phyloP scores from a whole-genome alignment of 2,797 vertebrate species.

The Chelon auratus region DNA sequence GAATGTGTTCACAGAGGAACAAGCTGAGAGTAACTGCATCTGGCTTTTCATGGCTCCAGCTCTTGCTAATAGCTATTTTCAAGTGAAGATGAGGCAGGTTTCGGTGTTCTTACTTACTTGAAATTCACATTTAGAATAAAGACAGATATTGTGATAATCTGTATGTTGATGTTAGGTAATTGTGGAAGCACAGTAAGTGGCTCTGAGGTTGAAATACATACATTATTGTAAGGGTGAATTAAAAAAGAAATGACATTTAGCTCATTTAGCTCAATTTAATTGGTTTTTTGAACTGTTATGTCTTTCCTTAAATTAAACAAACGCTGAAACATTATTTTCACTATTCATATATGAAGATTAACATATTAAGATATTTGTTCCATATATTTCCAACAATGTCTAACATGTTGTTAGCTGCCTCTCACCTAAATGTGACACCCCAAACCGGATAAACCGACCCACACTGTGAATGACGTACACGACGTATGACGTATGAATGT shows the following conservation, averaged over 20 bases:
- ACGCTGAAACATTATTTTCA: slow-evolving; percentile 3
- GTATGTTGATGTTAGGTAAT: not conserved
- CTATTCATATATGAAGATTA: not conserved
- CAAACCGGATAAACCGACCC: slow-evolving; percentile 17
- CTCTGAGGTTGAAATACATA: not conserved
- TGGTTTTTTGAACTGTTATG: not conserved
- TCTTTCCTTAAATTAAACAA: not conserved
- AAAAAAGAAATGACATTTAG: not conserved
- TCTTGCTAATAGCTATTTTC: slow-evolving; percentile 12
- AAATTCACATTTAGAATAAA: not conserved
- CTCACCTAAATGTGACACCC: not conserved
- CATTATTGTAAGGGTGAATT: not conserved
- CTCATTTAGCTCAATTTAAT: not conserved
- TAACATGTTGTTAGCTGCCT: no score
- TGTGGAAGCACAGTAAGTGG: not conserved
- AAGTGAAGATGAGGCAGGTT: not conserved
- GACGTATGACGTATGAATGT: no score
- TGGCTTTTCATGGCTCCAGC: not conserved
- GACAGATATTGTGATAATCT: not conserved
- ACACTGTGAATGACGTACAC: slow-evolving; percentile 41
- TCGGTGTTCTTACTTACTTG: not conserved
- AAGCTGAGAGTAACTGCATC: slow-evolving; percentile 10
- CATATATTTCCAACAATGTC: not conserved
- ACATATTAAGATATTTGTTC: slow-evolving; percentile 2
- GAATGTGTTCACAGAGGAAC: not conserved